phyloP scores from a whole-genome alignment of 2,797 vertebrate species.

The Pteronotus mesoamericanus region DNA sequence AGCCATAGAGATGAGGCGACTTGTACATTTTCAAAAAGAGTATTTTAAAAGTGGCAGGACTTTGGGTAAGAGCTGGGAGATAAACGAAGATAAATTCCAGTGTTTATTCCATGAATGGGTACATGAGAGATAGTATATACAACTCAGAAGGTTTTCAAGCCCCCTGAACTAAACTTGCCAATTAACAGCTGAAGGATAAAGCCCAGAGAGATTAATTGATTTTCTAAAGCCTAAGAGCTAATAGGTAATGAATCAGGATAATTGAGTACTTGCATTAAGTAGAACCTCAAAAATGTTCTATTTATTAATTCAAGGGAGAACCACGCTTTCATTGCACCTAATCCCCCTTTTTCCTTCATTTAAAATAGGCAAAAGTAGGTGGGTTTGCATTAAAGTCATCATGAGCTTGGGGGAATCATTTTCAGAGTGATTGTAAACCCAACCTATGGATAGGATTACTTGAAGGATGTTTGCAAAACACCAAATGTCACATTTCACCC shows the following conservation, averaged over 20 bases:
- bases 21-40: background rate
- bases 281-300: background rate
- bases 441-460: background rate
- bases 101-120: background rate
- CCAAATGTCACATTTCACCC: background rate
- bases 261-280: background rate
- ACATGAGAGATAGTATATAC: background rate
- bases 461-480: background rate
- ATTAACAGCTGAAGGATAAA: background rate
- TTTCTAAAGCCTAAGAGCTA: background rate
- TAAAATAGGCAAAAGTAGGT: background rate
- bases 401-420: background rate
- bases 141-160: background rate
- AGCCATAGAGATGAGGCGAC: background rate
- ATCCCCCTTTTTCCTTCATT: background rate
- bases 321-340: background rate
- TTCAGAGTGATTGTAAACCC: background rate
- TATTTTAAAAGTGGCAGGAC: background rate
- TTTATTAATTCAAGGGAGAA: constrained; percentile 7
- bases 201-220: background rate
- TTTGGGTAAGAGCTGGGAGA: background rate
- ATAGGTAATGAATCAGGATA: background rate
- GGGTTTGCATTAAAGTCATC: background rate
- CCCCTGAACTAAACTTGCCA: background rate
- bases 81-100: constrained; percentile 12